Evolutionary conservation across 2,888 invertebrate genomes (phyloP).

Genomic region (Ennomos quercinarius): DNA sequence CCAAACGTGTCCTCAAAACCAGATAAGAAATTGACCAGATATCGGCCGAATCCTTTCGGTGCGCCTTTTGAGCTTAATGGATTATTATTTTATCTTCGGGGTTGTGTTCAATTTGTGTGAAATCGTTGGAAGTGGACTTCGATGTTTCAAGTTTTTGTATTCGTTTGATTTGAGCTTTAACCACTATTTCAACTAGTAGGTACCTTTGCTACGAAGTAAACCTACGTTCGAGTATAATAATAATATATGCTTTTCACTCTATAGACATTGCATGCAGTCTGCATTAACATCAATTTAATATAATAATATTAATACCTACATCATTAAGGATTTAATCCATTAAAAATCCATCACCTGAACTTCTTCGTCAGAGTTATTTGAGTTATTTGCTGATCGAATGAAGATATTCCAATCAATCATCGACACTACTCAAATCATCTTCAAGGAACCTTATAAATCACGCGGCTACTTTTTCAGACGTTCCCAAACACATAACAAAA

Average conservation of each 20-base stretch:
- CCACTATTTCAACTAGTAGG: neutral
- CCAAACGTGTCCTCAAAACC: conserved; percentile 61
- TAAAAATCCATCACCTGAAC: conserved; percentile 1
- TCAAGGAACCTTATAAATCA: conserved; percentile 40
- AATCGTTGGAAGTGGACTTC: conserved; percentile 41
- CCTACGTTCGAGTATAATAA: too few relatives aligned
- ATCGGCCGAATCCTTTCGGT: conserved; percentile 62
- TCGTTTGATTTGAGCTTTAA: conserved; percentile 9
- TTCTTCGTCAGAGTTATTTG: conserved; percentile 20
- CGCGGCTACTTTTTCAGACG: conserved; percentile 47
- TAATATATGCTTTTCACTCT: too few relatives aligned
- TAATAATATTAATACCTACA: too few relatives aligned
- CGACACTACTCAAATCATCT: conserved; percentile 30
- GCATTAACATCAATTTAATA: too few relatives aligned
- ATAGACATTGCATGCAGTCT: too few relatives aligned
- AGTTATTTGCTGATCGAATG: conserved; percentile 28
- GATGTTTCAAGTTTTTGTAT: conserved; percentile 24
- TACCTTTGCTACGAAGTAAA: too few relatives aligned
- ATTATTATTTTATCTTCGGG: conserved; percentile 49
- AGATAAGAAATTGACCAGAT: conserved; percentile 81
- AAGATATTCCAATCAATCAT: conserved; percentile 43
- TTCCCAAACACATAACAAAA: conserved; percentile 61
- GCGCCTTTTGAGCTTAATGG: conserved; percentile 49
- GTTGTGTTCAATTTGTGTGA: conserved; percentile 44
- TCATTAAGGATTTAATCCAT: too few relatives aligned